Evolutionary conservation across 2,888 invertebrate genomes (phyloP), one percentile per base, ranked within the genome.

Genomic region (Drosophila neotestacea): DNA sequence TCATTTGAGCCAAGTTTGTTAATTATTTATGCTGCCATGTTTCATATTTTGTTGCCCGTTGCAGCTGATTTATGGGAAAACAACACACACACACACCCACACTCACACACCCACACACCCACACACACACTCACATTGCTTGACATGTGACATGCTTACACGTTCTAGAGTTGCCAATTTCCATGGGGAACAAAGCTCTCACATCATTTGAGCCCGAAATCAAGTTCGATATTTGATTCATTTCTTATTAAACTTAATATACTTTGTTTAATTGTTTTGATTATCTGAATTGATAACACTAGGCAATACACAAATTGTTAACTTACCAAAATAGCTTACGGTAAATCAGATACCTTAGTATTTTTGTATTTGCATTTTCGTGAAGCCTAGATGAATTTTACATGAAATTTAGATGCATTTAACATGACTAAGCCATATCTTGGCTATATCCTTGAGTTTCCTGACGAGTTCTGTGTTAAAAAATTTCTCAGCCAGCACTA

Each of bases 1-100:
- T 83, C 79, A 87, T 84, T 90, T 87, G 88, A 78, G 86, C 85
- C 86, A 90, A 90, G 91, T 91, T 91, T 88, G 91, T 92, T 92
- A 92, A 92, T 92, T 92, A 92, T 92, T 92, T 91, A 92, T 92
- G 91, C 91, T 79, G 80, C 89, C 79, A 78, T 83, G 80, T 73
- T 80, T 85, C 83, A 81, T 79, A 81, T 84, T 82, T 69, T 42
- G 72, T 52, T 70, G 63, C 28, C 46, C 55, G 59, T 34, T 71
- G 79, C 77, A 70, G 50, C 85, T 86, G 84, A 86, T 84, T 83
- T 84, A 86, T 83, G 73, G 73, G 68, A 70, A 47, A 16, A 38
- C 27, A 16, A 38, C 27, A 41, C 10, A 42, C 34, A 62, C 34
- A 68, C 54, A 54, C 44, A 27, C 41, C 51, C 62, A 44, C 46